phyloP scores from a whole-genome alignment of 2,797 vertebrate species.

The Nannoperca obscura region DNA sequence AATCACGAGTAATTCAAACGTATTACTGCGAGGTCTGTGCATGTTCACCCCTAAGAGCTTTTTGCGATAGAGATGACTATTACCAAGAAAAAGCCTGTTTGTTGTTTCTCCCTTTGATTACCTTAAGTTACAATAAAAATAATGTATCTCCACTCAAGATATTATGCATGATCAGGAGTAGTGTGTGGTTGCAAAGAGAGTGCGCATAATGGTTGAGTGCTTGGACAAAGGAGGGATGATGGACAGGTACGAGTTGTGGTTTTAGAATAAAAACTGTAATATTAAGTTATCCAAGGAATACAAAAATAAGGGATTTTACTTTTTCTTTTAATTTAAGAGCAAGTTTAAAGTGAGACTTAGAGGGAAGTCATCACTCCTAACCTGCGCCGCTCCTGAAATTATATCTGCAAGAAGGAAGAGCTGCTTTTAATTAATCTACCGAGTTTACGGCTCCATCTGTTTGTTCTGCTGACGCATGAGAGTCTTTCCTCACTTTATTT shows the following conservation, averaged over 20 bases:
- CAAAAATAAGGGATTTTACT: neutral
- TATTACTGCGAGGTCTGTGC: conserved; percentile 58
- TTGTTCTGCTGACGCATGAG: conserved; percentile 37
- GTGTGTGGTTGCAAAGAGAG: conserved; percentile 36
- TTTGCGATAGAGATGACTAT: conserved; percentile 51
- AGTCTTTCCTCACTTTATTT: conserved; percentile 55
- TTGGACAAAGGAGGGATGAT: conserved; percentile 44
- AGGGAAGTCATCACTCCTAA: conserved; percentile 42
- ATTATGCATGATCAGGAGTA: conserved; percentile 53
- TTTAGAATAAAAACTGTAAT: conserved; percentile 27
- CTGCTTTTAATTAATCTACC: conserved; percentile 65
- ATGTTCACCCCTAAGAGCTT: conserved; percentile 66
- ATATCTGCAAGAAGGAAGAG: conserved; percentile 33
- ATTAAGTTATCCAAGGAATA: conserved; percentile 27
- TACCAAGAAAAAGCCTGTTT: conserved; percentile 56
- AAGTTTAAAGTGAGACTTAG: neutral
- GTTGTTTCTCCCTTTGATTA: conserved; percentile 63
- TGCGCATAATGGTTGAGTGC: conserved; percentile 57
- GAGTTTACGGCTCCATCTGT: conserved; percentile 65
- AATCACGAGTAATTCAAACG: conserved; percentile 72
- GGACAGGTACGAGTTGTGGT: conserved; percentile 22
- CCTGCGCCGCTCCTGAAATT: conserved; percentile 17
- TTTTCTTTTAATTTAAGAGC: conserved; percentile 45
- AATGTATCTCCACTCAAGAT: conserved; percentile 68
- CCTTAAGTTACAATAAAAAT: conserved; percentile 63